These are phyloP conservation scores for Tribolium castaneum DNA, from an alignment of 1,140 invertebrate species.

Conservation along the genomic window DNA sequence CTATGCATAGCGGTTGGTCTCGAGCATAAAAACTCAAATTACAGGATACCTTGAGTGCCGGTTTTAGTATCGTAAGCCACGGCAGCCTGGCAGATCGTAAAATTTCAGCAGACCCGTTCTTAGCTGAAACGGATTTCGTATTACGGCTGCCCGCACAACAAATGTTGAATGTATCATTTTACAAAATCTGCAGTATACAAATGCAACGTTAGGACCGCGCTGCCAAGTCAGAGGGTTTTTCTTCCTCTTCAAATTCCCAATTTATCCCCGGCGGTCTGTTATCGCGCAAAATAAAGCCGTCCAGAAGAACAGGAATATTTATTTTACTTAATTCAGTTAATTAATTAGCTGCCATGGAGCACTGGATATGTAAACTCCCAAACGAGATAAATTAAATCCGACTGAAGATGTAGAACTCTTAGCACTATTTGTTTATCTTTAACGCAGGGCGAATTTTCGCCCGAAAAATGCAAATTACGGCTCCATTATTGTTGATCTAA, in stretches of 20 bases:
- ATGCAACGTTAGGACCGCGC: neutral
- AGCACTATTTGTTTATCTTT: neutral
- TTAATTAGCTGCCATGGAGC: neutral
- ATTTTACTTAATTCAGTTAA: neutral
- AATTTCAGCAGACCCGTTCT: constrained; percentile 29
- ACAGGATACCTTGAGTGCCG: constrained; percentile 38
- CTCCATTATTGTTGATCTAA: neutral
- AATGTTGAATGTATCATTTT: constrained; percentile 33
- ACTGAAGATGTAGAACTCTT: neutral
- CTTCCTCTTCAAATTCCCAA: too few species aligned
- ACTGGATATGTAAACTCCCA: neutral
- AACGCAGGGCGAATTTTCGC: neutral
- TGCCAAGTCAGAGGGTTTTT: neutral
- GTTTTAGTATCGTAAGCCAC: constrained; percentile 42
- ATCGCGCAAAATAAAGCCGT: neutral
- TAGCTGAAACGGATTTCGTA: constrained; percentile 32
- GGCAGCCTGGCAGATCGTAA: constrained; percentile 39
- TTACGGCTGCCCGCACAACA: constrained; percentile 29
- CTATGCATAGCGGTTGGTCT: constrained; percentile 38
- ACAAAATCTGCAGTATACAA: constrained; percentile 26
- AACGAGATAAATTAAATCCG: neutral
- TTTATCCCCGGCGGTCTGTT: too few species aligned
- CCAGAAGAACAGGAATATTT: neutral
- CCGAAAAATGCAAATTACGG: neutral
- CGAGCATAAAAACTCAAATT: constrained; percentile 39